Conservation (phyloP, 2,888 invertebrate genomes). For the Cataglyphis altisquamis region DNA sequence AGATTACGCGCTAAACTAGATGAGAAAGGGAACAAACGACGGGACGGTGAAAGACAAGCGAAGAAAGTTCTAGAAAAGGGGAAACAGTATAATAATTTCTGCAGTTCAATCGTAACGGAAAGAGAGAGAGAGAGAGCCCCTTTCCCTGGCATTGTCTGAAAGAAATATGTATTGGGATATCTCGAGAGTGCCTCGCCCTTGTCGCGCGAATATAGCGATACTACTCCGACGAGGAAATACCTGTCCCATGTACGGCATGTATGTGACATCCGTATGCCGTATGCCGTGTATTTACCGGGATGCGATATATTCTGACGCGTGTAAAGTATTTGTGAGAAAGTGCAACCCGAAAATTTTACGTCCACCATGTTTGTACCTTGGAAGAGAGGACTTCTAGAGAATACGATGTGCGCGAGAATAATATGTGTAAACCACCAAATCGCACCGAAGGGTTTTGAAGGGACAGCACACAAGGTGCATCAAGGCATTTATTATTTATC, state of each 20-base stretch:
- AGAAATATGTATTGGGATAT: constrained; percentile 79
- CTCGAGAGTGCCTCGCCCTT: constrained; percentile 72
- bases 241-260: constrained; percentile 44
- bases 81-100: constrained; percentile 77
- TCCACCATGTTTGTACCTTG: constrained; percentile 10
- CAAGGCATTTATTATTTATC: constrained; percentile 26
- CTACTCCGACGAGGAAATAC: constrained; percentile 57
- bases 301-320: constrained; percentile 38
- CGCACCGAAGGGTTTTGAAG: constrained; percentile 11
- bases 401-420: constrained; percentile 1
- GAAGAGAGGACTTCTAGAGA: neutral
- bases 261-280: constrained; percentile 27
- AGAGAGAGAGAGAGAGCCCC: constrained; percentile 72
- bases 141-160: constrained; percentile 72
- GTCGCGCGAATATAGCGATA: constrained; percentile 67
- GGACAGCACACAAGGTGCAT: neutral
- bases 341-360: constrained; percentile 63
- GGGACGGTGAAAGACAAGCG: neutral
- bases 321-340: constrained; percentile 58
- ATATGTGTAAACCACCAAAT: constrained; percentile 26
- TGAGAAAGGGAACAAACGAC: neutral
- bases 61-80: constrained; percentile 48
- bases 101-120: constrained; percentile 77
- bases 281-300: constrained; percentile 40
- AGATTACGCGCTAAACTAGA: constrained; percentile 28